Conservation (phyloP, 1,140 invertebrate species). For the Psix sp. region DNA sequence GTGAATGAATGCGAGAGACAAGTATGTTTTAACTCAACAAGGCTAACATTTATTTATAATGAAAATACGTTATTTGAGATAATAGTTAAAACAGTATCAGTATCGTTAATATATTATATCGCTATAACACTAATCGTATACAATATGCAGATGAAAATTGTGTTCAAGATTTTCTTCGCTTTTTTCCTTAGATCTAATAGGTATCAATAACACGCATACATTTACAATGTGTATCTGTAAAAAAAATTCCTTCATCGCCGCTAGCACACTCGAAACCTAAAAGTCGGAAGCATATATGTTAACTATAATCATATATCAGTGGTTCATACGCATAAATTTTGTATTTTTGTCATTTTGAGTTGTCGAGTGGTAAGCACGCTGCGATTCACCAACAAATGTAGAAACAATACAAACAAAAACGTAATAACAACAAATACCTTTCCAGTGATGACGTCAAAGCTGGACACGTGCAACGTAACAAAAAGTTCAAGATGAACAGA, state of each 20-base stretch:
- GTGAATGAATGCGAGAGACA: slow-evolving; percentile 60
- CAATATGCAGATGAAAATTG: slow-evolving; percentile 73
- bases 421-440: slow-evolving; percentile 60
- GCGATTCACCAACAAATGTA: slow-evolving; percentile 66
- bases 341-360: slow-evolving; percentile 4
- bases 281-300: neutral
- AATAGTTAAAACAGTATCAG: slow-evolving; percentile 78
- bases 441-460: slow-evolving; percentile 28
- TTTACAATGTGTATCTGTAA: slow-evolving; percentile 67
- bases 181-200: slow-evolving; percentile 66
- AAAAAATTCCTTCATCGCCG: slow-evolving; percentile 58
- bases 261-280: slow-evolving; percentile 22
- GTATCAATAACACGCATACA: slow-evolving; percentile 75
- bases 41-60: slow-evolving; percentile 79
- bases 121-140: slow-evolving; percentile 78
- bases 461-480: slow-evolving; percentile 29
- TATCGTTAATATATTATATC: slow-evolving; percentile 78
- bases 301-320: no score
- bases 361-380: slow-evolving; percentile 53
- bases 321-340: no score
- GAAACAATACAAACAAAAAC: slow-evolving; percentile 69
- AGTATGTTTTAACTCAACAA: slow-evolving; percentile 77
- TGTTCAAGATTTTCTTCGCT: slow-evolving; percentile 39
- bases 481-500: no score
- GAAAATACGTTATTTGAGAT: slow-evolving; percentile 79